phyloP scores from a whole-genome alignment of 2,113 vertebrate genomes.

The Elanus axillaris region DNA sequence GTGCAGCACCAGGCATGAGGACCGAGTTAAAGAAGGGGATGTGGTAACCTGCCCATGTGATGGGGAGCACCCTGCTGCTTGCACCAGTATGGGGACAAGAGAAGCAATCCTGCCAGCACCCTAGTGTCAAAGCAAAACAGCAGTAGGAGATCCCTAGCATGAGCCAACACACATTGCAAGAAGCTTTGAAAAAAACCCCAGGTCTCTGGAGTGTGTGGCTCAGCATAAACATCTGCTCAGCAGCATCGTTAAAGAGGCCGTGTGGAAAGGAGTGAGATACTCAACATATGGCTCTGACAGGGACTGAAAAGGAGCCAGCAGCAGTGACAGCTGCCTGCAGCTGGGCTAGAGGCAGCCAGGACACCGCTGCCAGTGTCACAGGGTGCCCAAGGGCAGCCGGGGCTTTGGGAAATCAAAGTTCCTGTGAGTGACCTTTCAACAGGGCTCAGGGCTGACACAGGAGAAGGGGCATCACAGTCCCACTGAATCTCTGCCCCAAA shows the following conservation, averaged over 20 bases:
- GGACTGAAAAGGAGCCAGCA: neutral
- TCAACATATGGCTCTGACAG: neutral
- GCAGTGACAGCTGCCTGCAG: neutral
- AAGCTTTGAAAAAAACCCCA: neutral
- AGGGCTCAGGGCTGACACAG: neutral
- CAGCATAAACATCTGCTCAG: conserved; percentile 48
- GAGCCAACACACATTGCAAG: neutral
- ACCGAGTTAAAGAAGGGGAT: neutral
- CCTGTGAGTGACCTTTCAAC: neutral
- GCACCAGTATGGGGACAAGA: neutral
- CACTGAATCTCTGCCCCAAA: neutral
- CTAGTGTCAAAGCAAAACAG: neutral
- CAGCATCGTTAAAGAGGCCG: neutral
- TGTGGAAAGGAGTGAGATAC: neutral
- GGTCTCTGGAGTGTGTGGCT: neutral
- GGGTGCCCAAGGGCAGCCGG: neutral
- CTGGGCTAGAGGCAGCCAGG: neutral
- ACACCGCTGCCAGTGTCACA: neutral
- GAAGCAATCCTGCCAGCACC: neutral
- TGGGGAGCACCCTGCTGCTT: neutral
- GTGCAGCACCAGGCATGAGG: neutral
- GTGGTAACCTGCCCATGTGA: neutral
- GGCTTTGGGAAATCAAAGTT: neutral
- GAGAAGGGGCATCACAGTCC: neutral
- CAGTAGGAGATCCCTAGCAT: neutral